These are phyloP conservation scores for Thumatha senex DNA, from an alignment of 2,888 invertebrate genomes.

Conservation along the genomic window DNA sequence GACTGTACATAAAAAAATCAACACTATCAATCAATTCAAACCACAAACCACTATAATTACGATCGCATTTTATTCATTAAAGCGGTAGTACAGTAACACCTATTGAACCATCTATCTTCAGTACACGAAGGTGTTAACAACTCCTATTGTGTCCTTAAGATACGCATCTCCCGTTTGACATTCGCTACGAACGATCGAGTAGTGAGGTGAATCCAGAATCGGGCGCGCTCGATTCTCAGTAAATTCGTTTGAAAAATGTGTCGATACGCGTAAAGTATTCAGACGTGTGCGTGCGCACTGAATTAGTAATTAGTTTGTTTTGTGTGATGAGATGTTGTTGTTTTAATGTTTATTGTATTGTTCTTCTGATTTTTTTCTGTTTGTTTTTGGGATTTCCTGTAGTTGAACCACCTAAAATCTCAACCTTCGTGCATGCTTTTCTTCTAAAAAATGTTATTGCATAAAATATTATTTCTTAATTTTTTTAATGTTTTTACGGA, in stretches of 20 bases:
- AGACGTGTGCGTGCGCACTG: constrained; percentile 40
- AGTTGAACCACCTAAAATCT: neutral
- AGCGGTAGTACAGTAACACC: constrained; percentile 40
- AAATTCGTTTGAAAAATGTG: constrained; percentile 57
- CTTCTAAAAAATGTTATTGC: no score
- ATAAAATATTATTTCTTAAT: no score
- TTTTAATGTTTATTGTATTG: constrained; percentile 11
- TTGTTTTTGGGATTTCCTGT: neutral
- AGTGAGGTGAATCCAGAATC: constrained; percentile 68
- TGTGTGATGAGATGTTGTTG: constrained; percentile 9
- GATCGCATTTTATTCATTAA: constrained; percentile 11
- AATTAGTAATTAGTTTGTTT: constrained; percentile 41
- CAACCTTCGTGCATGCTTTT: no score
- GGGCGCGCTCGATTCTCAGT: constrained; percentile 42
- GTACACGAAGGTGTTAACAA: constrained; percentile 20
- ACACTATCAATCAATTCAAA: constrained; percentile 19
- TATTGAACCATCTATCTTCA: constrained; percentile 32
- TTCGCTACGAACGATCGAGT: constrained; percentile 38
- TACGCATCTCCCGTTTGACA: constrained; percentile 51
- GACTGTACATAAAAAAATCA: neutral
- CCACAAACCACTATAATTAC: constrained; percentile 19
- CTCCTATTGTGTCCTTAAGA: constrained; percentile 29
- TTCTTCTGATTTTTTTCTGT: neutral
- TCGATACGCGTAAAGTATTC: constrained; percentile 62
- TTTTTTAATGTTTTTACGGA: no score